Conservation (phyloP, 1,140 invertebrate genomes). For the Panagrolaimus sp. region DNA sequence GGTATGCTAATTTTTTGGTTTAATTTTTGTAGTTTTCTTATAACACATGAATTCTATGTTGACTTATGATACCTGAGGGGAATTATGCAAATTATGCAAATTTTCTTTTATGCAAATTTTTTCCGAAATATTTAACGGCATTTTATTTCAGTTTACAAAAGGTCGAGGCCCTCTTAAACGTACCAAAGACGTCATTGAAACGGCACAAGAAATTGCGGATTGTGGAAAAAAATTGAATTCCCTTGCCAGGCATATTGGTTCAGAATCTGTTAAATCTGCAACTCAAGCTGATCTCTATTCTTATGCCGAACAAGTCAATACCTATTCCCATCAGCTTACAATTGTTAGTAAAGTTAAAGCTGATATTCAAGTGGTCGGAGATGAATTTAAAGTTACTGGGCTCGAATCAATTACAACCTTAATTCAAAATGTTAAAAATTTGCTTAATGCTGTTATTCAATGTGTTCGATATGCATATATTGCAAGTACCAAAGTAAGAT, state of each 20-base stretch:
- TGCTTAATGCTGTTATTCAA: slow-evolving; percentile 97
- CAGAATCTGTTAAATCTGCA: slow-evolving; percentile 87
- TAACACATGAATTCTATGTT: no score
- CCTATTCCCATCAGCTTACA: slow-evolving; percentile 98
- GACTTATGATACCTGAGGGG: no score
- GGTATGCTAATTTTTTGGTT: no score
- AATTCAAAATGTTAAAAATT: slow-evolving; percentile 96
- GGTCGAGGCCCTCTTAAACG: slow-evolving; percentile 94
- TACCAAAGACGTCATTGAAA: slow-evolving; percentile 99
- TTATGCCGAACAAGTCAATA: slow-evolving; percentile 87
- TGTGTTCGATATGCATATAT: slow-evolving; percentile 97
- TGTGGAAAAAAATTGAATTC: slow-evolving; percentile 93
- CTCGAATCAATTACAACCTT: slow-evolving; percentile 89
- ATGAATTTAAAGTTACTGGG: slow-evolving; percentile 91
- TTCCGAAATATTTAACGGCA: no score
- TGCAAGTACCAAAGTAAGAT: slow-evolving; percentile 78
- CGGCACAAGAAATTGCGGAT: slow-evolving; percentile 98
- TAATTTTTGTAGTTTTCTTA: no score
- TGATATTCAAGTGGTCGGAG: slow-evolving; percentile 96
- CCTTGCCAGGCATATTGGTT: slow-evolving; percentile 88
- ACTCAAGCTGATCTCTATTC: slow-evolving; percentile 94
- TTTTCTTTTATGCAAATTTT: slow-evolving; percentile 2
- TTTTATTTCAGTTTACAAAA: slow-evolving; percentile 74
- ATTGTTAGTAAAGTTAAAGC: slow-evolving; percentile 95
- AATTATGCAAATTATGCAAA: slow-evolving; percentile 1